Base-by-base conservation (phyloP, 2,113 vertebrate species). In the Aptenodytes forsteri region DNA sequence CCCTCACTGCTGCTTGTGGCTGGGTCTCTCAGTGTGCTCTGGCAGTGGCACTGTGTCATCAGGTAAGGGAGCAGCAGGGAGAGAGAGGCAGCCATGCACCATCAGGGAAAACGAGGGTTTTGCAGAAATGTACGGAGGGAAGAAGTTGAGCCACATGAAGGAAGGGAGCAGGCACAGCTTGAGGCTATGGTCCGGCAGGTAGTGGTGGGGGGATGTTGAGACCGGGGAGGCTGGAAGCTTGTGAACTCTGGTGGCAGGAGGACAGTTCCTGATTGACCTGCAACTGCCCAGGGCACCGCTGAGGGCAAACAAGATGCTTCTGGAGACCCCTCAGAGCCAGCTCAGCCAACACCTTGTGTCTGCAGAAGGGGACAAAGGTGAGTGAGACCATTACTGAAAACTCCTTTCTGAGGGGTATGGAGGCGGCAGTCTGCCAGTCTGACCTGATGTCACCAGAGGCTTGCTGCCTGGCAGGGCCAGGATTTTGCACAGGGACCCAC, bases 101-200 rank as follows among this genome's bases (percentile, higher is more conserved):
- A 10, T 18, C 34, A 14, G 6, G 18, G 25, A 67, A 32, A 46
- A 75, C 6, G 5, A 89, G 7, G 17, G 3, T 5, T 61, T 42
- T 77, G 36, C 36, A 67, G 20, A 52, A 62, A 34, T 3, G 2
- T 0, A 0, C 2, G 7, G 0, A 0, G 9, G 22, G 10, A 78
- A 44, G 62, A 62, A 62, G 36, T 10, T 65, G 49, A 59, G 12
- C 10, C 26, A n/a, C 30, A 20, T 0, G 3, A 3, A 59, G 55
- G 13, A 59, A 65, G 12, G 30, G 8, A 47, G 29, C 7, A 65
- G 38, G 18, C 10, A 29, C 13, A 17, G 58, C 34, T 30, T 21
- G 26, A 72, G 13, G 20, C 3, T 36, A 36, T 0, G 0, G 47
- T 4, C 21, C 8, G 0, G 1, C 13, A 29, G 10, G 17, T 14